Conservation (phyloP, 2,797 vertebrate species). For the Trichosurus vulpecula region DNA sequence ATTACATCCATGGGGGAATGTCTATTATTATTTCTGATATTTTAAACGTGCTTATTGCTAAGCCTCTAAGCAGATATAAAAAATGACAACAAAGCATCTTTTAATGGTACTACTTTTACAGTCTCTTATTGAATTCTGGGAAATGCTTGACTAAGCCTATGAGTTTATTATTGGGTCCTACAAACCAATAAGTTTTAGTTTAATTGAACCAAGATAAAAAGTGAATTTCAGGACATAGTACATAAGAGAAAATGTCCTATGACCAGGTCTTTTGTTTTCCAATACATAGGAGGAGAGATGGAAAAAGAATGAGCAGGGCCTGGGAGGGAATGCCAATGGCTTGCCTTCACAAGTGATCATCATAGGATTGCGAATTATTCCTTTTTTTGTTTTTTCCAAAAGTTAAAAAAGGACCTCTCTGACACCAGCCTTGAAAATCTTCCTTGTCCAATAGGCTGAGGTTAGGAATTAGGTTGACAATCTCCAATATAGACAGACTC, state of each 20-base stretch:
- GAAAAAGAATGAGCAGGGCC: slow-evolving; percentile 48
- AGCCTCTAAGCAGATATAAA: slow-evolving; percentile 57
- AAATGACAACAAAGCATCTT: slow-evolving; percentile 49
- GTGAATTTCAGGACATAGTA: slow-evolving; percentile 55
- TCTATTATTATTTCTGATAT: slow-evolving; percentile 51
- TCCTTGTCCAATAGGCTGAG: slow-evolving; percentile 28
- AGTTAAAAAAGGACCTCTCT: not conserved
- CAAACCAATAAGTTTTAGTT: slow-evolving; percentile 66
- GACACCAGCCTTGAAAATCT: not conserved
- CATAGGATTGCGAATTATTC: slow-evolving; percentile 51
- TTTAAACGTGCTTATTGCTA: slow-evolving; percentile 49
- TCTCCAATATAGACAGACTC: not conserved
- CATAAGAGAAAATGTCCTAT: slow-evolving; percentile 66
- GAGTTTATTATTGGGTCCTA: slow-evolving; percentile 54
- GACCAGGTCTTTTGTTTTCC: slow-evolving; percentile 71
- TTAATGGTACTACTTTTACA: slow-evolving; percentile 35
- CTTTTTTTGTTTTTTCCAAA: slow-evolving; percentile 60
- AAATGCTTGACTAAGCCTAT: slow-evolving; percentile 58
- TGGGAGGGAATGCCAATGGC: slow-evolving; percentile 56
- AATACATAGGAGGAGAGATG: slow-evolving; percentile 51
- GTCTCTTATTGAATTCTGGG: slow-evolving; percentile 52
- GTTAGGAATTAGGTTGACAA: slow-evolving; percentile 25
- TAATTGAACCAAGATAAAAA: slow-evolving; percentile 75
- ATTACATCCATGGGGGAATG: slow-evolving; percentile 49
- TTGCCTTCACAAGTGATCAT: not conserved